Conservation (phyloP, 2,888 invertebrate genomes). For the Tiliacea citrago region DNA sequence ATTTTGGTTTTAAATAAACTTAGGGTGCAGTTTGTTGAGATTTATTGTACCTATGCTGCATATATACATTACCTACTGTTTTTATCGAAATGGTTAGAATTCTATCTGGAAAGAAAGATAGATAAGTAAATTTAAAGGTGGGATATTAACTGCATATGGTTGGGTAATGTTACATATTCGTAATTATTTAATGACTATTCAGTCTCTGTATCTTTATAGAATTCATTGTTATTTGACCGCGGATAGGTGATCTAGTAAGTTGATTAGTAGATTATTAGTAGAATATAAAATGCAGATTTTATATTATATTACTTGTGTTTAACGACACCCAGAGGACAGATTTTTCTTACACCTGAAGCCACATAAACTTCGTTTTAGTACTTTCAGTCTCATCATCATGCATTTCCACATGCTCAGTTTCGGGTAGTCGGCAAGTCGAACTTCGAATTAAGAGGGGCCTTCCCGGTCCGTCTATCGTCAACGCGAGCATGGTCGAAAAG, state of each 20-base stretch:
- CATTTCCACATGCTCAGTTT: background rate
- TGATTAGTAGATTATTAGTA: too few species aligned
- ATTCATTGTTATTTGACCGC: background rate
- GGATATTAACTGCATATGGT: slow-evolving; percentile 3
- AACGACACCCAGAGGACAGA: background rate
- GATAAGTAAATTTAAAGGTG: slow-evolving; percentile 23
- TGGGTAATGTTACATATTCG: background rate
- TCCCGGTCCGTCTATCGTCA: too few species aligned
- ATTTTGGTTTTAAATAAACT: slow-evolving; percentile 57
- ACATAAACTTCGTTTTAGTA: background rate
- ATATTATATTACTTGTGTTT: background rate
- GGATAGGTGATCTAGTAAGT: background rate
- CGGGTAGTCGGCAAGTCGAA: background rate
- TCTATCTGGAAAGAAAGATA: slow-evolving; percentile 22
- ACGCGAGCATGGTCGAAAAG: too few species aligned
- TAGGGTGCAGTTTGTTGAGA: slow-evolving; percentile 33
- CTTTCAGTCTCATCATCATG: background rate
- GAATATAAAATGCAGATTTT: too few species aligned
- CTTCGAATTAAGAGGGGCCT: background rate
- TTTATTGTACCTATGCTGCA: slow-evolving; percentile 47
- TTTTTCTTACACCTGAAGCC: background rate
- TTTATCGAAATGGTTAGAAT: slow-evolving; percentile 38
- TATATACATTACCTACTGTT: slow-evolving; percentile 34
- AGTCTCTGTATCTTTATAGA: background rate
- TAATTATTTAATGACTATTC: background rate